A percentile compares a stretch with the other conserved stretches of the same genome.
phyloP scores from a whole-genome alignment of 2,888 invertebrate species.

The Lithodes maja region DNA sequence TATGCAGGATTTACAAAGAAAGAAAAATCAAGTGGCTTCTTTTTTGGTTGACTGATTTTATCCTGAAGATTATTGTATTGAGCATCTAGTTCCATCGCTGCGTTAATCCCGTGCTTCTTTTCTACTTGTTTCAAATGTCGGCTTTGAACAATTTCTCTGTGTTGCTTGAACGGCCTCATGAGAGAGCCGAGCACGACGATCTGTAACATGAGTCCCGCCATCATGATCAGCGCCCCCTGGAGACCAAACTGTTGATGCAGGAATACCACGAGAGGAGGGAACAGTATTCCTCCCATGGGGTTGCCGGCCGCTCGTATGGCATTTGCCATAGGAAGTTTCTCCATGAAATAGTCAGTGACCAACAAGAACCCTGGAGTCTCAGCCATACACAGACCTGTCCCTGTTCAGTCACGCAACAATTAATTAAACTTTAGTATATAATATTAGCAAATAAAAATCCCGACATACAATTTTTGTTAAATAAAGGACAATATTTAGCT shows the following conservation, averaged over 20 bases:
- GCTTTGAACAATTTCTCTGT: constrained; percentile 34
- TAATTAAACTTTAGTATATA: too few species aligned
- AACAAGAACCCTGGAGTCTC: constrained; percentile 45
- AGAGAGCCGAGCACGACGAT: constrained; percentile 45
- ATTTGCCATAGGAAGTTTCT: constrained; percentile 55
- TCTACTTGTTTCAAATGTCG: neutral
- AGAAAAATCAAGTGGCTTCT: constrained; percentile 46
- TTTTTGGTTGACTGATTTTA: neutral
- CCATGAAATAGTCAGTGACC: constrained; percentile 48
- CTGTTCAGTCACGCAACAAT: too few species aligned
- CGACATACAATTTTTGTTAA: too few species aligned
- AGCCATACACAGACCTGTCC: constrained; percentile 39
- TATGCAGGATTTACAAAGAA: constrained; percentile 51
- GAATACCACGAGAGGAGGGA: constrained; percentile 52
- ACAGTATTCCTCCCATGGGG: constrained; percentile 60
- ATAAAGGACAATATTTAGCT: too few species aligned
- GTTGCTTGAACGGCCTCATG: constrained; percentile 52
- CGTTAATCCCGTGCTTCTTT: neutral
- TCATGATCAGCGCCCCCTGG: constrained; percentile 42
- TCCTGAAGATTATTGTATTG: neutral
- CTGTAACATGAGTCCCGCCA: constrained; percentile 60
- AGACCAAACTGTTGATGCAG: constrained; percentile 41
- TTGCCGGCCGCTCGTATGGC: constrained; percentile 61
- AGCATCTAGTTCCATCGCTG: neutral
- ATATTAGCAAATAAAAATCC: too few species aligned